Percentiles rank a stretch among this genome's conserved stretches.
These are phyloP conservation scores for Microcebus griseorufus DNA, from an alignment of 2,113 vertebrate species.

Conservation along the genomic window DNA sequence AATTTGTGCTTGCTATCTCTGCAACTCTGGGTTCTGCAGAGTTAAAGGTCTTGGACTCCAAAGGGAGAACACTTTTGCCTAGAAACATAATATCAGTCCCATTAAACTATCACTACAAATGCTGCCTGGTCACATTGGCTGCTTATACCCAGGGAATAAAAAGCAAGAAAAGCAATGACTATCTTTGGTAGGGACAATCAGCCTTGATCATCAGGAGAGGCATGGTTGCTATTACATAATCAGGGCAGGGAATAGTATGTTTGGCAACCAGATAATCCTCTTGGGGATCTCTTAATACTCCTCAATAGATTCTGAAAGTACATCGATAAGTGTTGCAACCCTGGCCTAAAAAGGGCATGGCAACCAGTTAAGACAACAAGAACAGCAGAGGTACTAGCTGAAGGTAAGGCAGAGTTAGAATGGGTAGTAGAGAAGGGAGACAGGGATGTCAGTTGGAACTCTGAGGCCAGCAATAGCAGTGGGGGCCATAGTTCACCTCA, in stretches of 20 bases:
- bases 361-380: neutral
- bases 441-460: neutral
- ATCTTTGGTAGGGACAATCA: neutral
- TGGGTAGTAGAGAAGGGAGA: neutral
- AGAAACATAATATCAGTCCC: neutral
- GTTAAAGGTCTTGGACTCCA: neutral
- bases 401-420: neutral
- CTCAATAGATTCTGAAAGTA: neutral
- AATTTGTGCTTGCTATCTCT: slow-evolving; percentile 10
- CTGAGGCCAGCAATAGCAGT: neutral
- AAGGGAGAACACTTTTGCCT: neutral
- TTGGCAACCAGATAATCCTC: neutral
- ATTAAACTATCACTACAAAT: neutral
- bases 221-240: neutral
- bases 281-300: neutral
- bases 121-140: neutral
- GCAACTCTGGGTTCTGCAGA: neutral
- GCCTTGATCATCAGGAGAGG: neutral
- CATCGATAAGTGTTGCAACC: neutral
- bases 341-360: neutral
- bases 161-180: neutral
- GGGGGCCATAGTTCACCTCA: neutral
- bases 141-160: neutral
- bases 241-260: neutral
- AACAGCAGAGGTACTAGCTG: neutral